Evolutionary conservation across 2,888 invertebrate species (phyloP), one percentile per base, ranked within the genome.

Genomic region (Fabriciana adippe): DNA sequence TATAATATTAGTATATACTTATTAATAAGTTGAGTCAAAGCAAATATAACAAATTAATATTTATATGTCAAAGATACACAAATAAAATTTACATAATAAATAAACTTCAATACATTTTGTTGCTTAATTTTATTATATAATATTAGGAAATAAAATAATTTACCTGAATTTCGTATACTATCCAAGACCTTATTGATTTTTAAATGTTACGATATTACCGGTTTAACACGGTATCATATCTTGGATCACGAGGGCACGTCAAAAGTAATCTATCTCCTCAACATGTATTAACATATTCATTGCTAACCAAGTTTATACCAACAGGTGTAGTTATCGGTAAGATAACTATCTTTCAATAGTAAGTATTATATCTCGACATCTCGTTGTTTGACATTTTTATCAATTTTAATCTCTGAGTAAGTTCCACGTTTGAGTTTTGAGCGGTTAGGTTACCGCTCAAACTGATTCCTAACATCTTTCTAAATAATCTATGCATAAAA

Each of bases 281-380:
- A 31, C 47, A 47, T 41, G 35, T 41, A 41, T 41, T 59, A 21
- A 47, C 45, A 26, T 48, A 59, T 26, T 59, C 48, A 59, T 59
- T 48, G 59, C n/a, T 48, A 59, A 59, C 59, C 59, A 59, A 59
- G 59, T 59, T 47, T n/a, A 48, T 59, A 15, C 57, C 57, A 13
- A 48, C 55, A 48, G n/a, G 47, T 48, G 48, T 14, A 48, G 3
- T 59, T 59, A 59, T 59, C 59, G 16, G 18, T 2, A 13, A 55
- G 55, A 55, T 55, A 55, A 16, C 13, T 41, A 41, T 41, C 55
- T 41, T 16, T 48, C 47, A 31, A 59, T 59, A 16, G 48, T 6
- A 8, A 13, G 1, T 59, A n/a, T 48, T 48, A 16, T 31, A 59
- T 59, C 59, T 59, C 5, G 48, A 48, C 48, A 48, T 59, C 48